Conservation (phyloP, 1,140 invertebrate species). For the Zaprionus kolodkinae region DNA sequence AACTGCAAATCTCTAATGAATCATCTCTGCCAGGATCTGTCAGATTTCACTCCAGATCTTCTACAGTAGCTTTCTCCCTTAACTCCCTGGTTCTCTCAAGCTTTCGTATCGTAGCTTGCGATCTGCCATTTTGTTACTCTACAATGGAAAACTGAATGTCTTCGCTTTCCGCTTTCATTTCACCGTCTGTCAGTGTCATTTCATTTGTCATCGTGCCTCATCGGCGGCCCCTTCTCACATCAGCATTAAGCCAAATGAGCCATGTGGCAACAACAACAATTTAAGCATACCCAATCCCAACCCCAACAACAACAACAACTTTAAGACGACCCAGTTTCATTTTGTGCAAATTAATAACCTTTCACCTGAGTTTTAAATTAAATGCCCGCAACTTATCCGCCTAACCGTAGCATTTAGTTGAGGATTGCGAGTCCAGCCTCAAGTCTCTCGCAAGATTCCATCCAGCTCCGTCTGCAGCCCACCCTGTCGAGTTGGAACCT, state of each 20-base stretch:
- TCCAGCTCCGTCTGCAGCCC: constrained; percentile 12
- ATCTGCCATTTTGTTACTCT: background rate
- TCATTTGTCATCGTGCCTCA: constrained; percentile 51
- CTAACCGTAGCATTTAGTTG: constrained; percentile 41
- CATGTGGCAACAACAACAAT: constrained; percentile 36
- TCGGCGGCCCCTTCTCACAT: constrained; percentile 47
- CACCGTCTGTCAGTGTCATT: constrained; percentile 37
- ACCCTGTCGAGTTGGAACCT: constrained; percentile 53
- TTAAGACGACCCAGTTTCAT: constrained; percentile 65
- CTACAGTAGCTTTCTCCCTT: background rate
- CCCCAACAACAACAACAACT: constrained; percentile 26
- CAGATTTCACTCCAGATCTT: too few species aligned
- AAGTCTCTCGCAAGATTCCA: background rate
- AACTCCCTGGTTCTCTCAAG: background rate
- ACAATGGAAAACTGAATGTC: constrained; percentile 24
- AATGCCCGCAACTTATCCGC: constrained; percentile 63
- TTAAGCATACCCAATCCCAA: too few species aligned
- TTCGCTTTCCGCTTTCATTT: constrained; percentile 40
- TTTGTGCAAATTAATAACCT: constrained; percentile 78
- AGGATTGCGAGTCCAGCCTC: background rate
- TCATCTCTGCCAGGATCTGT: too few species aligned
- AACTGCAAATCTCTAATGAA: too few species aligned
- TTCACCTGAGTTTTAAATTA: constrained; percentile 81
- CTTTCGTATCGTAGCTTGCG: background rate
- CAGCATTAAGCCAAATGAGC: constrained; percentile 75